Evolutionary conservation across 2,888 invertebrate species (phyloP).

Genomic region (Eupeodes luniger): DNA sequence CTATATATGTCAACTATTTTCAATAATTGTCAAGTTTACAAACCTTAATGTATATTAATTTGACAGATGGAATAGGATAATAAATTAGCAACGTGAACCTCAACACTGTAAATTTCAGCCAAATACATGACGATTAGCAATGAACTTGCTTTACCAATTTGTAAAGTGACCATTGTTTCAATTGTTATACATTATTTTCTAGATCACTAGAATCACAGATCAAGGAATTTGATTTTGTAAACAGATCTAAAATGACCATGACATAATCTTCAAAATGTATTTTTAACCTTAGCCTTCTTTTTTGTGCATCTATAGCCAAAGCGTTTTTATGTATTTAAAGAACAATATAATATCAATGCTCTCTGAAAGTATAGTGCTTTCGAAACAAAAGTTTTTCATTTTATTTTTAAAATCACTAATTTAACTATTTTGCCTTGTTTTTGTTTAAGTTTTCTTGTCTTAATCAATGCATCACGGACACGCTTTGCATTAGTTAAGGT

Average conservation of each 20-base stretch:
- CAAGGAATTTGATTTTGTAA: slow-evolving; percentile 8
- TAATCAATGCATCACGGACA: slow-evolving; percentile 24
- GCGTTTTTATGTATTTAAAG: not conserved
- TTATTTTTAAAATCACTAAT: slow-evolving; percentile 41
- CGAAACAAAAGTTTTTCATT: slow-evolving; percentile 18
- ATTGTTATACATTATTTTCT: slow-evolving; percentile 11
- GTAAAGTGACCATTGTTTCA: not conserved
- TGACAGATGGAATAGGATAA: too few relatives aligned
- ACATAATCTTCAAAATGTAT: slow-evolving; percentile 42
- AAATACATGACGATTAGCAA: not conserved
- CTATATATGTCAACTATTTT: too few relatives aligned
- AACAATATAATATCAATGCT: slow-evolving; percentile 4
- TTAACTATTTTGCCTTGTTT: slow-evolving; percentile 48
- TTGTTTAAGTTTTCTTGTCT: slow-evolving; percentile 8
- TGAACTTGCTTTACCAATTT: not conserved
- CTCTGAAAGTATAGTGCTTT: not conserved
- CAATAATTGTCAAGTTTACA: too few relatives aligned
- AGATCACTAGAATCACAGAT: not conserved
- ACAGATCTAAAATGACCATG: slow-evolving; percentile 28
- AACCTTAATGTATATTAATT: too few relatives aligned
- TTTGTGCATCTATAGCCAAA: not conserved
- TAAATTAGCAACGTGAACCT: too few relatives aligned
- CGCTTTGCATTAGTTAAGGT: slow-evolving; percentile 39
- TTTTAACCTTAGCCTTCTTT: slow-evolving; percentile 30
- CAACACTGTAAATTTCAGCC: not conserved